Base-by-base conservation (phyloP, 2,113 vertebrate species). In the Trichomycterus rosablanca region DNA sequence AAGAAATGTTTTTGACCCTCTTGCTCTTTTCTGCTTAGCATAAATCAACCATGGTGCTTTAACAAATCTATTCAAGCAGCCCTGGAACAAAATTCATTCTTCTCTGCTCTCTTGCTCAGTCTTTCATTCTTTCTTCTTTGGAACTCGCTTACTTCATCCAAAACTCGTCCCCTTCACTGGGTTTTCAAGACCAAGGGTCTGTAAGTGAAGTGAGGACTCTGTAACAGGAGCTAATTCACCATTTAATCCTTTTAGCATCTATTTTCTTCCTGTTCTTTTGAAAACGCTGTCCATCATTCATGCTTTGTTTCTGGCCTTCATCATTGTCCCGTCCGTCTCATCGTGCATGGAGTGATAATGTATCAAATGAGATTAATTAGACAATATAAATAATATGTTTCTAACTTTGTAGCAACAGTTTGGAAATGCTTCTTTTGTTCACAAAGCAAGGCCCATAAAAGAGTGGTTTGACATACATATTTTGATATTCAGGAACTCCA, bases 1-100 rank as follows among this genome's bases (percentile, higher is more conserved):
- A 74, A 78, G 81, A 81, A 80, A 85, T 84, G 84, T 88, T 83
- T 82, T 79, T 79, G 63, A 66, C 79, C 74, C 79, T 83, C 83
- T 82, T 81, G 79, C 83, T 79, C 73, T 89, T 78, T 74, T 84
- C 87, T 88, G 76, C 86, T 90, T 91, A 85, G 90, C 88, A 90
- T 88, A 88, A 87, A 92, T 87, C 91, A 89, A 87, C 89, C 85
- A 81, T 81, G 83, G 81, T 86, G 80, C 80, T 89, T 93, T 93
- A 91, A 93, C 91, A 91, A 92, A 93, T 93, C 91, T 91, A 91
- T 96, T 93, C 92, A 93, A 84, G 80, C 76, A 58, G 75, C 83
- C 5, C 28, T 14, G 28, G 30, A 45, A 23, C 51, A 78, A 81
- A 79, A 77, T 83, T 48, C 20, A 82, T 57, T 53, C 39, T 19